phyloP scores from a whole-genome alignment of 1,140 invertebrate genomes.

The Drosophila malerkotliana region DNA sequence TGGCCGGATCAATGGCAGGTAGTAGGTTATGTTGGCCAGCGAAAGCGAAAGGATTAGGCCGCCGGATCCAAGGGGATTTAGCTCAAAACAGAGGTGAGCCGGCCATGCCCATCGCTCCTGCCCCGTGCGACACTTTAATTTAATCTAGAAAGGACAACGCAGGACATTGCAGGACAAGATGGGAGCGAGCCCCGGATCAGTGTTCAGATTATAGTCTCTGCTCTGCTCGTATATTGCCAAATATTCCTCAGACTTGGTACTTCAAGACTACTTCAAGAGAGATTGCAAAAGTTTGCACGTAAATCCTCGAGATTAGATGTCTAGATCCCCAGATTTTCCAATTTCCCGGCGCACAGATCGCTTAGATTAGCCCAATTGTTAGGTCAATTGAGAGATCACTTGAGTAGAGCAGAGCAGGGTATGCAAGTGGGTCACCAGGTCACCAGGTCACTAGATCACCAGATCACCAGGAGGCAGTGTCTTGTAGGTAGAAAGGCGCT shows the following conservation, averaged over 20 bases:
- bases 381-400: constrained; percentile 74
- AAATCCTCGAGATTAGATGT: constrained; percentile 71
- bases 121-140: constrained; percentile 78
- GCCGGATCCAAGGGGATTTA: constrained; percentile 52
- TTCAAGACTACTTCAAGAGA: constrained; percentile 3
- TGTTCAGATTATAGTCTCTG: constrained; percentile 56
- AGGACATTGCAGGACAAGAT: background rate
- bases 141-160: constrained; percentile 56
- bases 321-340: constrained; percentile 47
- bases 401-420: constrained; percentile 25
- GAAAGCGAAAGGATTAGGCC: constrained; percentile 69
- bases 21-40: too few relatives aligned
- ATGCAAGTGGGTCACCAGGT: constrained; percentile 5
- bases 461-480: background rate
- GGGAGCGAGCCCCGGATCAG: constrained; percentile 41
- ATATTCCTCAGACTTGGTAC: constrained; percentile 27
- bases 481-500: constrained; percentile 24
- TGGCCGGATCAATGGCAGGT: constrained; percentile 31
- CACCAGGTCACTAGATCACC: constrained; percentile 15
- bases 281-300: constrained; percentile 73
- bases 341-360: constrained; percentile 11
- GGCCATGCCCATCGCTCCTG: constrained; percentile 26
- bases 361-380: constrained; percentile 64
- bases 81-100: constrained; percentile 46
- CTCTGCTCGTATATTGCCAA: constrained; percentile 76